Conservation (phyloP, 2,888 invertebrate species). For the Aleiodes leptofemur region DNA sequence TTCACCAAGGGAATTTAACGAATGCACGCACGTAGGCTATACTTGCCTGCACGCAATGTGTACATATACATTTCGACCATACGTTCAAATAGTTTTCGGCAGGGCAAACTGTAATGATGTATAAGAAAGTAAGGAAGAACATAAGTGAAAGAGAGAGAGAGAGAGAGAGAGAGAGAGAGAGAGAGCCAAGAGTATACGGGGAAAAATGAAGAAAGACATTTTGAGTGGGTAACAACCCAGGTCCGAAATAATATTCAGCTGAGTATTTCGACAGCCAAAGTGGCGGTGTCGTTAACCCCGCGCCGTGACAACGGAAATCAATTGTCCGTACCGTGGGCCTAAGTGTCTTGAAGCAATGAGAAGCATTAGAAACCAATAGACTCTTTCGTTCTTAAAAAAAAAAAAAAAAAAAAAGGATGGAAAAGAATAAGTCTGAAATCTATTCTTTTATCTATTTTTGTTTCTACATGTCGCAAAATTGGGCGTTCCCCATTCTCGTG, state of each 20-base stretch:
- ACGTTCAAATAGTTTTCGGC: conserved; percentile 33
- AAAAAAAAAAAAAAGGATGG: not conserved
- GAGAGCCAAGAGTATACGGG: not conserved
- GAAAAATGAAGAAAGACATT: conserved; percentile 41
- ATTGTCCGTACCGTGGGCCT: conserved; percentile 64
- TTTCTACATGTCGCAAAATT: not conserved
- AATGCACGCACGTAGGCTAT: conserved; percentile 37
- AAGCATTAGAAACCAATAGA: not conserved
- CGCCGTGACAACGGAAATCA: conserved; percentile 61
- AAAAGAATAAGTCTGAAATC: conserved; percentile 9
- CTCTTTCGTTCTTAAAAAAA: conserved; percentile 1
- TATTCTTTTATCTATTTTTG: not conserved
- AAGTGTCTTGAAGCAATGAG: conserved; percentile 40
- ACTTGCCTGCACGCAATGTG: conserved; percentile 33
- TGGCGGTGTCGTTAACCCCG: conserved; percentile 71
- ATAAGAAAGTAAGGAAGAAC: not conserved
- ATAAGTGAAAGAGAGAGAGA: not conserved
- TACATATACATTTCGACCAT: conserved; percentile 31
- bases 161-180: not conserved
- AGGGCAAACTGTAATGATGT: not conserved
- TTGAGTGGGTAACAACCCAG: conserved; percentile 31
- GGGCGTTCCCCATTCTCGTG: too few relatives aligned
- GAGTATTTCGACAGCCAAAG: conserved; percentile 67
- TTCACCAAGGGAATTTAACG: conserved; percentile 34
- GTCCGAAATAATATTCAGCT: conserved; percentile 68